Conservation (phyloP, 2,888 invertebrate species). For the Acrobasis consociella region DNA sequence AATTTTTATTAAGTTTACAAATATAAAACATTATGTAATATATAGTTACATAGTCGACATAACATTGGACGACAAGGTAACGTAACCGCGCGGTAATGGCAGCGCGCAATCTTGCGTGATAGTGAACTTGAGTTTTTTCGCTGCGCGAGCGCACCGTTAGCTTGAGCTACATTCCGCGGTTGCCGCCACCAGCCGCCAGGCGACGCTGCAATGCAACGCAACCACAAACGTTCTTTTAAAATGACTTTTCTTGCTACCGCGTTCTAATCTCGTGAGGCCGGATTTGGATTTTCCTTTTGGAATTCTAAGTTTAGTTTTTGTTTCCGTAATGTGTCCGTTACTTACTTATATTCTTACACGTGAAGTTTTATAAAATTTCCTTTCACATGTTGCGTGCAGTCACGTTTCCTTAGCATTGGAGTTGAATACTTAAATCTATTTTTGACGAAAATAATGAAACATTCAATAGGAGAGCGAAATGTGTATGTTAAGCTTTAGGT, state of each 20-base stretch:
- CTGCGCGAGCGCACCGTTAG: slow-evolving; percentile 73
- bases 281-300: slow-evolving; percentile 28
- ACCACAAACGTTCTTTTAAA: slow-evolving; percentile 41
- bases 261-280: slow-evolving; percentile 38
- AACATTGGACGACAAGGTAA: slow-evolving; percentile 68
- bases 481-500: background rate
- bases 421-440: slow-evolving; percentile 2
- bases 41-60: slow-evolving; percentile 56
- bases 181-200: slow-evolving; percentile 55
- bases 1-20: background rate
- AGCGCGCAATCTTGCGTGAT: slow-evolving; percentile 79
- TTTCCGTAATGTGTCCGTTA: slow-evolving; percentile 12
- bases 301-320: background rate
- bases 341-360: slow-evolving; percentile 1
- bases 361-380: slow-evolving; percentile 16
- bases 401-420: slow-evolving; percentile 15
- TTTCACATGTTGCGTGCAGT: slow-evolving; percentile 11
- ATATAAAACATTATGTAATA: slow-evolving; percentile 51
- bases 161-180: slow-evolving; percentile 79
- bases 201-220: slow-evolving; percentile 64
- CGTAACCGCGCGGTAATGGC: slow-evolving; percentile 74
- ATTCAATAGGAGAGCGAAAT: background rate
- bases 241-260: slow-evolving; percentile 40
- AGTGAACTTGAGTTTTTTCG: slow-evolving; percentile 82
- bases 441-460: slow-evolving; percentile 14